These are phyloP conservation scores for Polypedilum pembai DNA, from an alignment of 1,140 invertebrate species.

Conservation along the genomic window DNA sequence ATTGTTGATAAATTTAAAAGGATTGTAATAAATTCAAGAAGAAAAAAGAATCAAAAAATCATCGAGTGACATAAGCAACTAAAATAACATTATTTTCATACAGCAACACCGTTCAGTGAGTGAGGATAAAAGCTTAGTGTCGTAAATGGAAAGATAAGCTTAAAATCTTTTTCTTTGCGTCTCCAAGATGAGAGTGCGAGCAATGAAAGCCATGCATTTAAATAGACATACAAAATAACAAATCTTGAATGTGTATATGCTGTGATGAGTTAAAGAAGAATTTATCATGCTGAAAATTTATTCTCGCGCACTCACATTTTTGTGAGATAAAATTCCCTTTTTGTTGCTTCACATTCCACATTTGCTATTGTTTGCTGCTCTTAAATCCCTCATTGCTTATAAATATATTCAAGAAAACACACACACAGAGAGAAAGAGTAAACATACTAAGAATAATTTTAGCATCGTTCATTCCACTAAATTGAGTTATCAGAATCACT, in stretches of 20 bases:
- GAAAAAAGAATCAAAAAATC: not conserved
- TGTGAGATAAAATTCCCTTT: no score
- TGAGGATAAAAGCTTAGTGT: not conserved
- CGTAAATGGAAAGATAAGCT: not conserved
- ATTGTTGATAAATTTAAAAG: no score
- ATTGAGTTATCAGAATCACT: conserved; percentile 25
- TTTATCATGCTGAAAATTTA: no score
- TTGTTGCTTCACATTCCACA: not conserved
- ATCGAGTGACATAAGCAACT: not conserved
- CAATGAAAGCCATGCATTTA: not conserved
- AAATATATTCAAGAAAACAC: not conserved
- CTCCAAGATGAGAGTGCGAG: not conserved
- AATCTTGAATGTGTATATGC: no score
- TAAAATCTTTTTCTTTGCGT: not conserved
- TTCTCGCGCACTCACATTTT: no score
- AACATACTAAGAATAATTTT: not conserved
- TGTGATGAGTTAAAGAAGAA: no score
- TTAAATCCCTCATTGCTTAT: not conserved
- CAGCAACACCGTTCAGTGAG: not conserved
- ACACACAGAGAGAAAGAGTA: not conserved
- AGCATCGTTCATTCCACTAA: conserved; percentile 21
- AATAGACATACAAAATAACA: no score
- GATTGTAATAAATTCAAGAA: no score
- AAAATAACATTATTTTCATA: no score
- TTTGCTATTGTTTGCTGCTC: not conserved